These are phyloP conservation scores for Thunnus albacares DNA, from an alignment of 2,797 vertebrate genomes.

Conservation along the genomic window DNA sequence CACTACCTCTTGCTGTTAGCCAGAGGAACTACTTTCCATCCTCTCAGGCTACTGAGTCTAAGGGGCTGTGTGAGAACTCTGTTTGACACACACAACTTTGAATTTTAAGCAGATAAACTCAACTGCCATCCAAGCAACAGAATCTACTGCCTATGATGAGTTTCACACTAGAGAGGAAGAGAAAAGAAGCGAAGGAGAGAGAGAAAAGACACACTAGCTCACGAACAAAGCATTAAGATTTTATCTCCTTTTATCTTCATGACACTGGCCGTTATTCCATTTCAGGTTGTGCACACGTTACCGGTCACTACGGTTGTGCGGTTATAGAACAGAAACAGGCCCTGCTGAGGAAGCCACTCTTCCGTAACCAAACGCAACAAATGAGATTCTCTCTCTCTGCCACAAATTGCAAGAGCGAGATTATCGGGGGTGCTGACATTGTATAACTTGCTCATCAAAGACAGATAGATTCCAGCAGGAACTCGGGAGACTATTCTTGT, in stretches of 20 bases:
- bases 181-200: neutral
- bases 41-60: slow-evolving; percentile 51
- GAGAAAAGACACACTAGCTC: slow-evolving; percentile 1
- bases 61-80: slow-evolving; percentile 50
- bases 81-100: slow-evolving; percentile 51
- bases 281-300: slow-evolving; percentile 26
- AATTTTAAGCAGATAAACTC: slow-evolving; percentile 58
- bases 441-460: slow-evolving; percentile 74
- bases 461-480: slow-evolving; percentile 62
- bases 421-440: slow-evolving; percentile 63
- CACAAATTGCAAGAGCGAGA: slow-evolving; percentile 50
- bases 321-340: slow-evolving; percentile 31
- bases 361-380: slow-evolving; percentile 68
- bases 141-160: slow-evolving; percentile 5
- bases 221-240: slow-evolving; percentile 36
- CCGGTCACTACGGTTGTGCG: slow-evolving; percentile 23
- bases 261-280: slow-evolving; percentile 40
- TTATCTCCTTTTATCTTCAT: slow-evolving; percentile 46
- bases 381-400: slow-evolving; percentile 51
- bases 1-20: slow-evolving; percentile 69
- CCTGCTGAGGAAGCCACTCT: slow-evolving; percentile 18
- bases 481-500: slow-evolving; percentile 68
- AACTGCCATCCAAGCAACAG: slow-evolving; percentile 15
- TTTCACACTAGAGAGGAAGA: slow-evolving; percentile 27
- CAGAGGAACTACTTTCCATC: slow-evolving; percentile 64